Conservation (phyloP, 2,888 invertebrate genomes). For the Drosophila longiperda region DNA sequence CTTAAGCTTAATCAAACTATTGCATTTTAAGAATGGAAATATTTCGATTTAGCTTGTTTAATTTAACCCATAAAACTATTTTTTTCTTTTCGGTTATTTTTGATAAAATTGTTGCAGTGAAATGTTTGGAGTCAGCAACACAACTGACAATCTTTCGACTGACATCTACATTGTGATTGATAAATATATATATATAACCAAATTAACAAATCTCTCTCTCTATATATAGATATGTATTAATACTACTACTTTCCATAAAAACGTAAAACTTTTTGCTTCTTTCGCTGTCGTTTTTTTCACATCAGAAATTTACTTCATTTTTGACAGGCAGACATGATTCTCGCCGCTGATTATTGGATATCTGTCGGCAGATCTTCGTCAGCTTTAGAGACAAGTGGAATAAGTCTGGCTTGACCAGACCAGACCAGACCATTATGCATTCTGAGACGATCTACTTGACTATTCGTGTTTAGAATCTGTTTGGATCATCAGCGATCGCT, state of each 20-base stretch:
- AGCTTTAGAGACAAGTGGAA: slow-evolving; percentile 5
- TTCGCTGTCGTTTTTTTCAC: neutral
- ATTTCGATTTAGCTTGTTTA: too few relatives aligned
- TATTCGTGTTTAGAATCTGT: slow-evolving; percentile 32
- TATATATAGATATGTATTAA: neutral
- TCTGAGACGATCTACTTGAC: neutral
- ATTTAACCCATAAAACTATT: neutral
- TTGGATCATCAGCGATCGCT: slow-evolving; percentile 22
- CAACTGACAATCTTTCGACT: neutral
- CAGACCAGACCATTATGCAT: slow-evolving; percentile 25
- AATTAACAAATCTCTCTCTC: neutral
- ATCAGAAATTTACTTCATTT: slow-evolving; percentile 3
- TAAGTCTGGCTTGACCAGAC: slow-evolving; percentile 6
- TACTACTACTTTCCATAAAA: neutral
- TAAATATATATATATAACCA: too few relatives aligned
- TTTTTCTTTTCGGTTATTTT: neutral
- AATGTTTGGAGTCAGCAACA: neutral
- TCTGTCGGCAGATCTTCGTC: neutral
- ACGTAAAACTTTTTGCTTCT: neutral
- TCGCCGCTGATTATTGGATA: neutral
- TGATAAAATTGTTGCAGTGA: neutral
- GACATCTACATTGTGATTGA: neutral
- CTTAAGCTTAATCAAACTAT: neutral
- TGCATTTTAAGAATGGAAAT: neutral
- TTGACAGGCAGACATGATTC: neutral